phyloP scores from a whole-genome alignment of 2,797 vertebrate genomes.

The Rhabdophis nuchalis region DNA sequence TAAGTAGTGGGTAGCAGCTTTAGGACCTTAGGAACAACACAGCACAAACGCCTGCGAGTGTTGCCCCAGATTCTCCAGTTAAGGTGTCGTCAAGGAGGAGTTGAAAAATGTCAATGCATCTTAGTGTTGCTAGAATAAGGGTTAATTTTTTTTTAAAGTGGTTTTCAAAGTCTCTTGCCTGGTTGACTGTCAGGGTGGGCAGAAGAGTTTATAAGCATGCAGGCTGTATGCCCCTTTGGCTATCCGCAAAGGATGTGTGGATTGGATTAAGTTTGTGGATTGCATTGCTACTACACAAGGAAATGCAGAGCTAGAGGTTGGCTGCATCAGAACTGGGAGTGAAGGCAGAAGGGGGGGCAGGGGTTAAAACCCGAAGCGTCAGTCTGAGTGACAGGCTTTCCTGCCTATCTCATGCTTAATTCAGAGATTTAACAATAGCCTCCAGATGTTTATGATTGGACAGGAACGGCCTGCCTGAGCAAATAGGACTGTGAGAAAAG shows the following conservation, averaged over 20 bases:
- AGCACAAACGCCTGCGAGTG: background rate
- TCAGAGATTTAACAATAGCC: background rate
- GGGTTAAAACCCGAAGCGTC: too few relatives aligned
- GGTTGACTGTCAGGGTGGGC: background rate
- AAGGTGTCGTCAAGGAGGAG: background rate
- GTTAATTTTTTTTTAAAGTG: too few relatives aligned
- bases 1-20: background rate
- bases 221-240: background rate
- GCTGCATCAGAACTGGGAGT: background rate
- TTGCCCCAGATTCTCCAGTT: background rate
- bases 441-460: background rate
- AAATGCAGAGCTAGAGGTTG: too few relatives aligned
- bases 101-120: background rate
- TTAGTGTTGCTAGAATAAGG: background rate
- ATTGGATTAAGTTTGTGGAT: background rate
- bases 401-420: background rate
- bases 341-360: background rate
- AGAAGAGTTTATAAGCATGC: background rate
- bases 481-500: constrained; percentile 16
- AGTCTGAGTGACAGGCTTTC: background rate
- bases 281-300: background rate
- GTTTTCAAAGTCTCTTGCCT: background rate
- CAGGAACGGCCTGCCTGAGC: background rate
- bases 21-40: background rate
- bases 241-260: background rate